Percentiles rank a stretch among this genome's conserved stretches.
Conservation (phyloP, 2,113 vertebrate species). For the Aegypius monachus region DNA sequence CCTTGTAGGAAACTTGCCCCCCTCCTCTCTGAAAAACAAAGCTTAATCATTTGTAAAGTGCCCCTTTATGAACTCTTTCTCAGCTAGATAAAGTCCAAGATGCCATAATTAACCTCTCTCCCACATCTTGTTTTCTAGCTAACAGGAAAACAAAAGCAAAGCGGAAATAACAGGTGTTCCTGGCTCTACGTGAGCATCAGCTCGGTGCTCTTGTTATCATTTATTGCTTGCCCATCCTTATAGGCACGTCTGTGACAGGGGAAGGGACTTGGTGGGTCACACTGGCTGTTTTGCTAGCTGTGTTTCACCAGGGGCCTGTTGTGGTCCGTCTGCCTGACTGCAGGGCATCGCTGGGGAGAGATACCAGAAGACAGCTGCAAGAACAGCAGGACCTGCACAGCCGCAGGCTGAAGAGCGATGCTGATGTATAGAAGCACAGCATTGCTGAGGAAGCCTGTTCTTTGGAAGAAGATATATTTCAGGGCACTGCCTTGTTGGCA, state of each 20-base stretch:
- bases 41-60: background rate
- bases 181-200: fast-evolving
- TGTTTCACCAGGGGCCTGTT: background rate
- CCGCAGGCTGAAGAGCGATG: fast-evolving
- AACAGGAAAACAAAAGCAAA: background rate
- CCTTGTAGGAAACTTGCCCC: background rate
- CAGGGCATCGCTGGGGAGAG: background rate
- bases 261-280: background rate
- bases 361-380: no score
- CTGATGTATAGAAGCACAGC: background rate
- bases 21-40: background rate
- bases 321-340: background rate
- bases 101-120: background rate
- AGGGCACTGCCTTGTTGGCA: background rate
- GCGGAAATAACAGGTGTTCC: background rate
- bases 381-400: background rate
- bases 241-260: fast-evolving
- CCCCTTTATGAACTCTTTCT: background rate
- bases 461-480: background rate
- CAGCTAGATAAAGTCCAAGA: background rate
- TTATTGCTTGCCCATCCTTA: background rate
- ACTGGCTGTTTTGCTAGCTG: background rate
- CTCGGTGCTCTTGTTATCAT: background rate
- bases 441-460: background rate
- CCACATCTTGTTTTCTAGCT: background rate